Evolutionary conservation across 2,888 invertebrate genomes (phyloP), one percentile per base, ranked within the genome.

Genomic region (Teinopalpus imperialis): DNA sequence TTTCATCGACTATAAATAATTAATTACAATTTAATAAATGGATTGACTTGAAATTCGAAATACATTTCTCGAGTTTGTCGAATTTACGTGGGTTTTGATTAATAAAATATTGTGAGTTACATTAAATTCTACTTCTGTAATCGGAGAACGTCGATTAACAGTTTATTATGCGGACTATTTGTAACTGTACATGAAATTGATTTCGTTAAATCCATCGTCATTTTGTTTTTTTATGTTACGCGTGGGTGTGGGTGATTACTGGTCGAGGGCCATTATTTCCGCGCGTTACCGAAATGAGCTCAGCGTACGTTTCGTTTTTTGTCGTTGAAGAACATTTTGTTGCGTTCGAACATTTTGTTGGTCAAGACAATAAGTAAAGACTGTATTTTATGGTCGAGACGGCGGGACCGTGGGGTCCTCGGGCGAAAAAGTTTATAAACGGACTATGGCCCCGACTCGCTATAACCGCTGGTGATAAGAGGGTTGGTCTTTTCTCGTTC

Each of bases 181-280:
- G 56, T 82, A 86, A 83, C 85, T 71, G 83, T 83, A 79, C 57
- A 62, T 55, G 56, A 72, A 77, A 86, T 82, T 78, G 83, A 78
- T 79, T 83, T 81, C 74, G 49, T 79, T 74, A 66, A 69, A 69
- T 73, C 72, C 68, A 79, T 79, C 72, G 77, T 75, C 74, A 80
- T 81, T 80, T 79, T 57, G 62, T 66, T 35, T 41, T 78, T 81
- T 79, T 76, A 75, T 81, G 72, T 78, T 75, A 81, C 76, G 64
- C 63, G 66, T 70, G 62, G 64, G 66, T 63, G 69, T n/a, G n/a
- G n/a, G n/a, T 69, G 63, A 79, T 82, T 80, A 81, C 72, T 60
- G 64, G 63, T 56, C 59, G 60, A 60, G 66, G 69, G 60, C 65
- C 69, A 74, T 73, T 66, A 73, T 74, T 74, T 77, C 76, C 68